phyloP scores from a whole-genome alignment of 1,140 invertebrate genomes.

The Neodiprion fabricii region DNA sequence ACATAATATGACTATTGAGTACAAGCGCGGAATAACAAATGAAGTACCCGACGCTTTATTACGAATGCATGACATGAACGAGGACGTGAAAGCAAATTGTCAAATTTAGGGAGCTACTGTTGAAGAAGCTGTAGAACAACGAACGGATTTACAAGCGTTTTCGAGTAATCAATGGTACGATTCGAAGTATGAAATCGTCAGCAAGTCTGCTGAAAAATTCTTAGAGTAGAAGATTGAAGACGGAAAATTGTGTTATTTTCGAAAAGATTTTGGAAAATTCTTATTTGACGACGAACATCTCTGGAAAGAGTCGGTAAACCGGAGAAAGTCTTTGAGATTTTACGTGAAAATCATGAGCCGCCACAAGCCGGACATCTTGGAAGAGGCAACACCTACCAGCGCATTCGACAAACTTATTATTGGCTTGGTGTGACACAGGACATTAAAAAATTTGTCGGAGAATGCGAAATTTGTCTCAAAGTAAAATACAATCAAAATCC shows the following conservation, averaged over 20 bases:
- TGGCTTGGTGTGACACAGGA: conserved; percentile 6
- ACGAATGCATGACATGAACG: conserved; percentile 14
- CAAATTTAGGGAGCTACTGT: not conserved
- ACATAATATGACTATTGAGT: conserved; percentile 18
- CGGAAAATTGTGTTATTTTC: not conserved
- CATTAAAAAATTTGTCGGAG: not conserved
- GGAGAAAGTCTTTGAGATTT: not conserved
- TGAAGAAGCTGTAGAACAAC: not conserved
- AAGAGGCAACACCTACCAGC: conserved; percentile 16
- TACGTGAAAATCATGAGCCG: not conserved
- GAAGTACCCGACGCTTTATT: conserved; percentile 21
- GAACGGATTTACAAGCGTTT: not conserved
- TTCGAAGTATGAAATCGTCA: not conserved
- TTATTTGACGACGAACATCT: conserved; percentile 15
- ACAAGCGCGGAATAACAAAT: conserved; percentile 17
- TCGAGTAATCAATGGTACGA: not conserved
- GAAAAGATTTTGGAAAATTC: not conserved
- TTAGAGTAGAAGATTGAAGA: not conserved
- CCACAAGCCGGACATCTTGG: conserved; percentile 21
- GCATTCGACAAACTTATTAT: conserved; percentile 19
- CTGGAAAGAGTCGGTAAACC: conserved; percentile 21
- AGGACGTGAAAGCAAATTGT: not conserved
- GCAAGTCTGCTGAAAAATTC: not conserved
- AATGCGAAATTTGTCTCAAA: conserved; percentile 17
- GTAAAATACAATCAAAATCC: conserved; percentile 20